Evolutionary conservation across 2,888 invertebrate species (phyloP).

Genomic region (Halictus ligatus): DNA sequence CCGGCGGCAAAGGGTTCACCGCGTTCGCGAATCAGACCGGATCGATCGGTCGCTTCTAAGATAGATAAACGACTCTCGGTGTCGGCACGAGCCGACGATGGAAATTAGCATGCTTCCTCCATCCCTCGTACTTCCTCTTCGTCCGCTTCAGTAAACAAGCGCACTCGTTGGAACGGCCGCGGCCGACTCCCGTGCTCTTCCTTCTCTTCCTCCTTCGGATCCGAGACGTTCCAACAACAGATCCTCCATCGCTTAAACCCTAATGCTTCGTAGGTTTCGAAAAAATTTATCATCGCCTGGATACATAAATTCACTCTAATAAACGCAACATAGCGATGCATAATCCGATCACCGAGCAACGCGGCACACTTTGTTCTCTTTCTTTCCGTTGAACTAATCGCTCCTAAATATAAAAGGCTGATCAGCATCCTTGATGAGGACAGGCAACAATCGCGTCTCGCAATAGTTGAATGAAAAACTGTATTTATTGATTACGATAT

Average conservation of each 20-base stretch:
- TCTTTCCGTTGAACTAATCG: too few relatives aligned
- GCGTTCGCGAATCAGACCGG: conserved; percentile 66
- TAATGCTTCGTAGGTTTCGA: too few relatives aligned
- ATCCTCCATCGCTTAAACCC: not conserved
- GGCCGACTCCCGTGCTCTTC: conserved; percentile 41
- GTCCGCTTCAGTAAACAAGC: conserved; percentile 72
- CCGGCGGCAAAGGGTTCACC: conserved; percentile 20
- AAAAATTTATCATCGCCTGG: too few relatives aligned
- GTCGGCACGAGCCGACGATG: conserved; percentile 69
- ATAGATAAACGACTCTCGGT: conserved; percentile 67
- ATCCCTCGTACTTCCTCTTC: conserved; percentile 71
- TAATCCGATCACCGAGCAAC: too few relatives aligned
- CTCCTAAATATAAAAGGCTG: too few relatives aligned
- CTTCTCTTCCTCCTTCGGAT: conserved; percentile 12
- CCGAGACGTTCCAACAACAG: not conserved
- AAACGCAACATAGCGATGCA: too few relatives aligned
- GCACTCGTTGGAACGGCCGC: conserved; percentile 73
- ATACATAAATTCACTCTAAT: too few relatives aligned
- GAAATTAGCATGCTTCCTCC: conserved; percentile 74
- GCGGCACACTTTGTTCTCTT: too few relatives aligned
- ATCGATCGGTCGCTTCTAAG: conserved; percentile 67
- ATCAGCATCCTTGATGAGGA: too few relatives aligned
- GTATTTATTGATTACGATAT: too few relatives aligned
- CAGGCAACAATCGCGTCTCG: too few relatives aligned
- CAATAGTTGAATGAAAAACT: too few relatives aligned